Conservation (phyloP, 2,113 vertebrate genomes). For the Apodemus sylvaticus region DNA sequence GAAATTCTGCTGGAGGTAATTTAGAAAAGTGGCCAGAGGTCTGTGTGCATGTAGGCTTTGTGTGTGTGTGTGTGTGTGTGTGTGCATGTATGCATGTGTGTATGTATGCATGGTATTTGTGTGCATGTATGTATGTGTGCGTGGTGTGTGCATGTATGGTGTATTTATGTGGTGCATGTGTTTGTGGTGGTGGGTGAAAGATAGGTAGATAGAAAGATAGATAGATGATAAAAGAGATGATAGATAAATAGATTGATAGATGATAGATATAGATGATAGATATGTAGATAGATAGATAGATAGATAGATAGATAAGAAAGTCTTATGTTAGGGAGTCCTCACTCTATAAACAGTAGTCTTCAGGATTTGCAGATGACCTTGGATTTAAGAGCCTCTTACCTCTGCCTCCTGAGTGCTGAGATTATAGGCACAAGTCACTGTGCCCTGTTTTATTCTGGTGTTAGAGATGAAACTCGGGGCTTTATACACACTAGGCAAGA, state of each 20-base stretch:
- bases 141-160: too few relatives aligned
- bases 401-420: neutral
- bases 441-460: neutral
- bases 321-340: neutral
- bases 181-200: too few relatives aligned
- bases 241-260: neutral
- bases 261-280: neutral
- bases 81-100: too few relatives aligned
- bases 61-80: neutral
- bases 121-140: too few relatives aligned
- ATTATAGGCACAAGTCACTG: neutral
- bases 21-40: neutral
- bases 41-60: too few relatives aligned
- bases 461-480: neutral
- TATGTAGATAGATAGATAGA: neutral
- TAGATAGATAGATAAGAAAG: neutral
- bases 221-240: neutral
- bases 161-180: too few relatives aligned
- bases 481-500: neutral
- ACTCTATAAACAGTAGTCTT: neutral
- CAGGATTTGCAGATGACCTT: neutral
- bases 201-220: too few relatives aligned
- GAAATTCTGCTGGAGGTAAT: neutral
- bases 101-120: too few relatives aligned
- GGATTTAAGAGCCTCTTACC: neutral